Evolutionary conservation across 2,113 vertebrate species (phyloP).

Genomic region (Corythornis cristatus): DNA sequence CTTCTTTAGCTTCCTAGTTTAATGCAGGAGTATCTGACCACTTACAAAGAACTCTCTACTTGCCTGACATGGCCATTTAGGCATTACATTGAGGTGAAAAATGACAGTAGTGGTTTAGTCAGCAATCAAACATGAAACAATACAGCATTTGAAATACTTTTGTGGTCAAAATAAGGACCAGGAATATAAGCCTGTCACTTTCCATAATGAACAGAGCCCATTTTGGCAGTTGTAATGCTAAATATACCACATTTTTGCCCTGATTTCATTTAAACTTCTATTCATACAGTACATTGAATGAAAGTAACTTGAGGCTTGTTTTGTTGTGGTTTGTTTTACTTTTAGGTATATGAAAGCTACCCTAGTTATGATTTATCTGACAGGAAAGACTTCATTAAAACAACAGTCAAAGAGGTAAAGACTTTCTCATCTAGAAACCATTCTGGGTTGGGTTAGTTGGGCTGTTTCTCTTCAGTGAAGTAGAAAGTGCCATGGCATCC

Average conservation of each 20-base stretch:
- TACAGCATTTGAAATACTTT: neutral
- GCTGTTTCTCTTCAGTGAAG: neutral
- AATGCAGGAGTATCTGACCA: neutral
- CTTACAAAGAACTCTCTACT: neutral
- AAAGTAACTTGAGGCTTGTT: neutral
- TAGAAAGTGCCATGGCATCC: neutral
- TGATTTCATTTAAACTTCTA: neutral
- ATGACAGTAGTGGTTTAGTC: neutral
- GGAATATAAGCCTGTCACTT: neutral
- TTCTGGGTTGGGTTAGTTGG: neutral
- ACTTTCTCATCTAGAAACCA: neutral
- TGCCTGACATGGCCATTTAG: neutral
- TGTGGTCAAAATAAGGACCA: neutral
- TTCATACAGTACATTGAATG: neutral
- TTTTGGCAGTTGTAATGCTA: neutral
- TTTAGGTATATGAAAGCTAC: conserved; percentile 91
- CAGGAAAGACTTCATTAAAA: conserved; percentile 93
- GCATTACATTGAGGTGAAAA: neutral
- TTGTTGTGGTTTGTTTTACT: neutral
- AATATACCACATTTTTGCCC: neutral
- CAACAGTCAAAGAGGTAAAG: conserved; percentile 92
- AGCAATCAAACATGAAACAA: neutral
- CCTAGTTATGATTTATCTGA: conserved; percentile 88
- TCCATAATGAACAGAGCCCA: neutral
- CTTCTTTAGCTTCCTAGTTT: neutral